Conservation (phyloP, 2,797 vertebrate genomes). For the Heterohyrax brucei region DNA sequence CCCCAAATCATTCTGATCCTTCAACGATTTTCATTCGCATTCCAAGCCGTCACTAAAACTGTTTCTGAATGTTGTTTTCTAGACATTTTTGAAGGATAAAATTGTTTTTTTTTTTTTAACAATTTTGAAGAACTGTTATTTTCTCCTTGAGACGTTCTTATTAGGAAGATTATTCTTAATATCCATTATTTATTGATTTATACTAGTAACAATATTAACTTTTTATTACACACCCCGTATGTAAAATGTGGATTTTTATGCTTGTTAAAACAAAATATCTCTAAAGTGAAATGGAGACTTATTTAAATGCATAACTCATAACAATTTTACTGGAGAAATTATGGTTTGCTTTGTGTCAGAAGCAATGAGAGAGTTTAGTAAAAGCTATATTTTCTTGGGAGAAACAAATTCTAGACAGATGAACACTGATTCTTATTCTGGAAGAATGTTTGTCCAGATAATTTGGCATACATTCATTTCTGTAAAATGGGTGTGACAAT, state of each 20-base stretch:
- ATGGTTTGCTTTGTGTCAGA: background rate
- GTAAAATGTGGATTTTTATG: background rate
- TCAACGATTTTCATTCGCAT: background rate
- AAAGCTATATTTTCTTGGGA: background rate
- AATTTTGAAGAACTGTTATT: background rate
- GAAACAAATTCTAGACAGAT: slow-evolving; percentile 26
- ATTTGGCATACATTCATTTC: slow-evolving; percentile 55
- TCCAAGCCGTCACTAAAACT: background rate
- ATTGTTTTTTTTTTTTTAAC: slow-evolving; percentile 3
- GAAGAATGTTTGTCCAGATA: background rate
- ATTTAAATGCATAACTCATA: background rate
- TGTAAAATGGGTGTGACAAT: slow-evolving; percentile 77
- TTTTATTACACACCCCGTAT: background rate
- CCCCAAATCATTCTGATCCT: slow-evolving; percentile 47
- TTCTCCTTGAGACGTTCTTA: background rate
- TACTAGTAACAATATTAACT: background rate
- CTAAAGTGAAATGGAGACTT: slow-evolving; percentile 21
- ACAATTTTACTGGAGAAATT: background rate
- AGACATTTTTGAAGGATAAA: background rate
- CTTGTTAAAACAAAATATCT: slow-evolving; percentile 32
- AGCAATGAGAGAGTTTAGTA: slow-evolving; percentile 3
- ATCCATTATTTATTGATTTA: background rate
- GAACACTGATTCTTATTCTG: slow-evolving; percentile 34
- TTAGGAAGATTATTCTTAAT: slow-evolving; percentile 21
- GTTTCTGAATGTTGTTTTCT: slow-evolving; percentile 40